Percentiles rank a stretch among this genome's conserved stretches.
Evolutionary conservation across 2,888 invertebrate species (phyloP).

Genomic region (Hartigia nigra): DNA sequence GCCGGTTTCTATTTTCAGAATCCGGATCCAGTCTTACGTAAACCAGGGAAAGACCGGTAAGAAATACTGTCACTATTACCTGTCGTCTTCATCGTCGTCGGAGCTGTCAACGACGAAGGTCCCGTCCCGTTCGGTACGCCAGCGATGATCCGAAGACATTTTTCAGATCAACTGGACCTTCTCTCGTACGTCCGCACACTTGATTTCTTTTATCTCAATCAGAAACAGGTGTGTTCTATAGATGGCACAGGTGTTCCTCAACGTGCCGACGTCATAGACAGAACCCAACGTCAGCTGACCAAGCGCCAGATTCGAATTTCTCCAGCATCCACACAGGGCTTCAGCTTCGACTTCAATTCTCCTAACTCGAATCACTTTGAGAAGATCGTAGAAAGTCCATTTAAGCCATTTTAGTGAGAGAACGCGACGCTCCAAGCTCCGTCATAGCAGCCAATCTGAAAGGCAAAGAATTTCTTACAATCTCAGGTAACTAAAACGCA

Average conservation of each 20-base stretch:
- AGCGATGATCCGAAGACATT: slow-evolving; percentile 27
- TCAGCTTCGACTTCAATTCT: not conserved
- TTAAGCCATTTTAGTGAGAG: slow-evolving; percentile 9
- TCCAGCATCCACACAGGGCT: not conserved
- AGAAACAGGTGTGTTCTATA: not conserved
- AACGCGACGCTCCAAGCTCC: slow-evolving; percentile 2
- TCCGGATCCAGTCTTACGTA: not conserved
- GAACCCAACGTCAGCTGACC: not conserved
- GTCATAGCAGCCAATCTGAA: slow-evolving; percentile 17
- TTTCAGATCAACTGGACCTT: not conserved
- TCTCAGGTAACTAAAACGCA: not conserved
- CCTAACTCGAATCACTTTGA: not conserved
- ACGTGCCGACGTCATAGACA: not conserved
- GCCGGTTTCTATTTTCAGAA: not conserved
- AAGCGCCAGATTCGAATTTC: not conserved
- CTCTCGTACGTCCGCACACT: not conserved
- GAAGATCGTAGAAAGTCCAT: not conserved
- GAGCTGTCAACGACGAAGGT: slow-evolving; percentile 16
- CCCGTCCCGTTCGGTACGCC: slow-evolving; percentile 24
- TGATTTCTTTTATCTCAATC: not conserved
- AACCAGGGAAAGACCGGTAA: not conserved
- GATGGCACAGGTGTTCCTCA: not conserved
- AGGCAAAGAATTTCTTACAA: not conserved
- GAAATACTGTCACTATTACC: slow-evolving; percentile 3
- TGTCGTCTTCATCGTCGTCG: slow-evolving; percentile 22